Evolutionary conservation across 1,140 invertebrate genomes (phyloP), one percentile per base, ranked within the genome.

Genomic region (Calephelis nemesis): DNA sequence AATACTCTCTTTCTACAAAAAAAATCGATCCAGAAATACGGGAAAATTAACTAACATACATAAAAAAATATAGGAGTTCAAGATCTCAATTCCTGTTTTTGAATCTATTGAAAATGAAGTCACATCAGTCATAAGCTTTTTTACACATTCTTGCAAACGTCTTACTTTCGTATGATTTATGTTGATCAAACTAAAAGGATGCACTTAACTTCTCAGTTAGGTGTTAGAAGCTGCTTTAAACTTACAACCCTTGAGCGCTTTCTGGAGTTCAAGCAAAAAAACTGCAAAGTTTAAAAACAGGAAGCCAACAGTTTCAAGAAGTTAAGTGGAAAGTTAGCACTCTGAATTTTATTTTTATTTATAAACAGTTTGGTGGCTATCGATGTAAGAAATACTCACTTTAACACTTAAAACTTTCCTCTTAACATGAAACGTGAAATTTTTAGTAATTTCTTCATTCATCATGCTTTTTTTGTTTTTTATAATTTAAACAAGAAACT

Each of bases 301-400:
- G 86, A 88, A 90, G 83, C 83, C 77, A 85, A 86, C 83, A 87
- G 82, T 88, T 83, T 82, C 78, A 78, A 81, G 81, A 82, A 88
- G 82, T 88, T 89, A 88, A 90, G 85, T 87, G 79, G 77, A 83
- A 89, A 88, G 87, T 90, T 89, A 77, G 81, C 76, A 79, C 81
- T 83, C 76, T 85, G 77, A 78, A 77, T 85, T 85, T 81, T 83
- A 77, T 80, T 84, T 84, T 85, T 87, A 81, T 83, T 87, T 87
- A 90, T 83, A 75, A 84, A 78, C 79, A 75, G 78, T 81, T 85
- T 77, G 79, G 69, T 66, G 62, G 67, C 69, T 77, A 78, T 76
- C 76, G 74, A 81, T 81, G 75, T 74, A 80, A 80, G 78, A 74
- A 80, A 80, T 71, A 75, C 68, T 72, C 74, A 74, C 71, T 76